A percentile compares a stretch with the other conserved stretches of the same genome.
Evolutionary conservation across 2,113 vertebrate genomes (phyloP).

Genomic region (Philantomba maxwellii): DNA sequence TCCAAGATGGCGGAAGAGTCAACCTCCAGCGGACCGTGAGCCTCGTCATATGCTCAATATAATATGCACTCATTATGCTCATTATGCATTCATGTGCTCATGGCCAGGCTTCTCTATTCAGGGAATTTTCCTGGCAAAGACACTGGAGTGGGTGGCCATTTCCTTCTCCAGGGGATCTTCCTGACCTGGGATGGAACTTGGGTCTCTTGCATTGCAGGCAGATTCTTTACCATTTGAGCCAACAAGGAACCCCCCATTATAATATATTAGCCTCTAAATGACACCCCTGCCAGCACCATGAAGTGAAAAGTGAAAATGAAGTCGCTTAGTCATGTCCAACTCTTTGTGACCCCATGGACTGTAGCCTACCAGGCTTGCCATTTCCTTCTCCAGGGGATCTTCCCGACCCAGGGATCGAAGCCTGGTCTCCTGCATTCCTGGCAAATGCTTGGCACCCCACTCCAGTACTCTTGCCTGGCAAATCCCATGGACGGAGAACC

Average conservation of each 20-base stretch:
- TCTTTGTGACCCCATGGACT: background rate
- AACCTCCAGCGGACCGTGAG: background rate
- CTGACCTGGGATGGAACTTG: background rate
- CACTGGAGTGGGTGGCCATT: background rate
- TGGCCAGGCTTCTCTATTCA: background rate
- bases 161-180: background rate
- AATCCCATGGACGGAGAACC: too few species aligned
- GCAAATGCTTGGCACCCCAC: background rate
- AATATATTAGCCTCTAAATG: background rate
- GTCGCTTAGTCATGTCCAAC: fast-evolving
- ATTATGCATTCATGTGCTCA: background rate
- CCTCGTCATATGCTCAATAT: fast-evolving
- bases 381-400: background rate
- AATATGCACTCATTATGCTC: background rate
- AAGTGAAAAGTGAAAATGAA: background rate
- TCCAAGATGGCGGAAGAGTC: background rate
- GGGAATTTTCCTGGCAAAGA: background rate
- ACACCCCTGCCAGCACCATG: background rate
- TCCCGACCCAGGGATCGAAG: background rate
- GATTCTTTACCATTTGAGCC: background rate
- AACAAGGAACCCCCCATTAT: background rate
- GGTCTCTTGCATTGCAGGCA: background rate
- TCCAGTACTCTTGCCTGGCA: too few species aligned
- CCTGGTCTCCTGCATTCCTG: fast-evolving
- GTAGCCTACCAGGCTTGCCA: background rate